A percentile compares a stretch with the other conserved stretches of the same genome.
Conservation (phyloP, 1,140 invertebrate species). For the Calliopsis andreniformis region DNA sequence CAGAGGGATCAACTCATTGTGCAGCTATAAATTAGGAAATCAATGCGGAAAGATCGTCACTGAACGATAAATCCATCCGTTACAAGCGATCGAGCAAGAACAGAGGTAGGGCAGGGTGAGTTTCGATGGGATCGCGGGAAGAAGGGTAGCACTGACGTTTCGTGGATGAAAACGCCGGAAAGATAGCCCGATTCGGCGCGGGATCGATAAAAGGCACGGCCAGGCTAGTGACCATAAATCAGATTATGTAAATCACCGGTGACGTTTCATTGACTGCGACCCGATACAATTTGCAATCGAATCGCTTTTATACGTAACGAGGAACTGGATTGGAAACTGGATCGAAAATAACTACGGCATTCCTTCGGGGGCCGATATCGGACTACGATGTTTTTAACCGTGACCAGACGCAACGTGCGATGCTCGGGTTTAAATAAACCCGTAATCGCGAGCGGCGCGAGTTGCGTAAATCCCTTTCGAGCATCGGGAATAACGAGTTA, state of each 20-base stretch:
- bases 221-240: slow-evolving; percentile 15
- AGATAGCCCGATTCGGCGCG: not conserved
- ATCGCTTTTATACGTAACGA: slow-evolving; percentile 37
- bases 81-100: no score
- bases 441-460: slow-evolving; percentile 10
- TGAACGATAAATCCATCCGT: no score
- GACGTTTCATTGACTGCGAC: slow-evolving; percentile 47
- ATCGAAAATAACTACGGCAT: slow-evolving; percentile 50
- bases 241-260: slow-evolving; percentile 41
- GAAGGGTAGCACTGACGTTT: not conserved
- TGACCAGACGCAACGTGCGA: slow-evolving; percentile 27
- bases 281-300: slow-evolving; percentile 44
- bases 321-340: slow-evolving; percentile 40
- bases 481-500: slow-evolving; percentile 37
- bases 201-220: slow-evolving; percentile 17
- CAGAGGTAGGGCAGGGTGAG: no score
- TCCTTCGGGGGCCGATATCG: slow-evolving; percentile 24
- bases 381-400: slow-evolving; percentile 45
- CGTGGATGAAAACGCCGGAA: not conserved
- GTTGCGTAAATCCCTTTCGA: slow-evolving; percentile 47
- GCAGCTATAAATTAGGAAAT: not conserved
- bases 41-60: not conserved
- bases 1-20: not conserved
- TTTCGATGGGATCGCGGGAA: not conserved
- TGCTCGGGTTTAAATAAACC: slow-evolving; percentile 44